These are phyloP conservation scores for Trichopoda pennipes DNA, from an alignment of 2,888 invertebrate species.

Conservation along the genomic window DNA sequence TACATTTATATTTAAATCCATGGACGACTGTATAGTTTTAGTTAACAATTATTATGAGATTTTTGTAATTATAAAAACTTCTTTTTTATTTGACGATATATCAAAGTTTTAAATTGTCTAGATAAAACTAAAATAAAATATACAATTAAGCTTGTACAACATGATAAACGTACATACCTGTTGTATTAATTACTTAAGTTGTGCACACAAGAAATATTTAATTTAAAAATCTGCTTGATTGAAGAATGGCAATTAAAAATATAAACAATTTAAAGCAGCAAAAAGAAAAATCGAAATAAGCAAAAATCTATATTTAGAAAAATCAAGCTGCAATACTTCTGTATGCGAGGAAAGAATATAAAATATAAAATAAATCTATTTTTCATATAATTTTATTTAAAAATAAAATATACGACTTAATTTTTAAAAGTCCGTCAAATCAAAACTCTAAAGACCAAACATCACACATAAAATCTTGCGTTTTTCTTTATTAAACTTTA, in stretches of 20 bases:
- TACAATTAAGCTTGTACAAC: neutral
- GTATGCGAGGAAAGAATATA: no score
- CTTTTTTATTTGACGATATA: conserved; percentile 25
- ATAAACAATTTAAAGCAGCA: no score
- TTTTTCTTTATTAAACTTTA: neutral
- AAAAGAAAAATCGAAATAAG: no score
- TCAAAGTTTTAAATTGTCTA: conserved; percentile 3
- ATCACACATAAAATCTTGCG: no score
- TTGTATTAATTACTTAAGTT: conserved; percentile 1
- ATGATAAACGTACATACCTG: conserved; percentile 20
- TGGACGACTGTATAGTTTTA: conserved; percentile 21
- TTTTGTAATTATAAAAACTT: conserved; percentile 19
- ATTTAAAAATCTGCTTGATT: no score
- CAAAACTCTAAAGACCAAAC: neutral
- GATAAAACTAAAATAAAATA: conserved; percentile 17
- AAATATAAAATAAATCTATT: no score
- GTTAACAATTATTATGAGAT: conserved; percentile 42
- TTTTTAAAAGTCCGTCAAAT: no score
- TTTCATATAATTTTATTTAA: no score
- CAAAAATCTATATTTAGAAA: no score
- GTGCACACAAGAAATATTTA: neutral
- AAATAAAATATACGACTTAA: no score
- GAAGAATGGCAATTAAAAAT: no score
- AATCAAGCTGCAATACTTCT: no score
- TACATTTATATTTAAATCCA: conserved; percentile 6